Percentiles rank a stretch among this genome's conserved stretches.
These are phyloP conservation scores for Cololabis saira DNA, from an alignment of 2,113 vertebrate genomes.

Conservation along the genomic window DNA sequence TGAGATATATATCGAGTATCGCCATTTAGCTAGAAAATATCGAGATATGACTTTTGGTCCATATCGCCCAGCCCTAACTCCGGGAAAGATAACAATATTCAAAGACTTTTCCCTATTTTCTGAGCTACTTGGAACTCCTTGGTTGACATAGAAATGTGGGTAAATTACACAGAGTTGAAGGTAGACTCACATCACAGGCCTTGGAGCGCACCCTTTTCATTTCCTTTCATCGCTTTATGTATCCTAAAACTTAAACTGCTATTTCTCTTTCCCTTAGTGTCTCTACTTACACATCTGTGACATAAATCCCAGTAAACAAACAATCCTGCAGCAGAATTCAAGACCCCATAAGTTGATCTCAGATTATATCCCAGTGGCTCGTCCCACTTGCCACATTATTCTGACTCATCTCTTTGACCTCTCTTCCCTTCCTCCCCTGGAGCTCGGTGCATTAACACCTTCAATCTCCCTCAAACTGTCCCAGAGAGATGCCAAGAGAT, in stretches of 20 bases:
- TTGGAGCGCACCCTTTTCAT: no score
- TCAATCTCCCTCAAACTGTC: slow-evolving; percentile 43
- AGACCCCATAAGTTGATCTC: slow-evolving; percentile 39
- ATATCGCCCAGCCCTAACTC: no score
- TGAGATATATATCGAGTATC: no score
- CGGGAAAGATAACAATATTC: slow-evolving; percentile 53
- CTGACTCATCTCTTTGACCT: slow-evolving; percentile 64
- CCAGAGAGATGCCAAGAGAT: slow-evolving; percentile 43
- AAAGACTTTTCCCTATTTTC: slow-evolving; percentile 55
- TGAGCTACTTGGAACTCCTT: slow-evolving; percentile 46
- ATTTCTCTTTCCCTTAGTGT: not conserved
- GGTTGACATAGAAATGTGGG: slow-evolving; percentile 63
- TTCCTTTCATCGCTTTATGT: no score
- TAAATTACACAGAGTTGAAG: slow-evolving; percentile 46
- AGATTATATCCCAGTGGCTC: slow-evolving; percentile 34
- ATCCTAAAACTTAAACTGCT: no score
- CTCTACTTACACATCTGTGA: slow-evolving; percentile 5
- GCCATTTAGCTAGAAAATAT: no score
- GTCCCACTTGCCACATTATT: slow-evolving; percentile 60
- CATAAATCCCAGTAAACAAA: slow-evolving; percentile 12
- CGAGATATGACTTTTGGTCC: no score
- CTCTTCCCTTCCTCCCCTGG: slow-evolving; percentile 35
- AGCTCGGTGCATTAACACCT: slow-evolving; percentile 52
- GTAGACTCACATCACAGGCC: slow-evolving; percentile 1
- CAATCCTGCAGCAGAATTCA: slow-evolving; percentile 16